A percentile compares a stretch with the other conserved stretches of the same genome.
These are phyloP conservation scores for Clupea harengus DNA, from an alignment of 2,113 vertebrate species.

Conservation along the genomic window DNA sequence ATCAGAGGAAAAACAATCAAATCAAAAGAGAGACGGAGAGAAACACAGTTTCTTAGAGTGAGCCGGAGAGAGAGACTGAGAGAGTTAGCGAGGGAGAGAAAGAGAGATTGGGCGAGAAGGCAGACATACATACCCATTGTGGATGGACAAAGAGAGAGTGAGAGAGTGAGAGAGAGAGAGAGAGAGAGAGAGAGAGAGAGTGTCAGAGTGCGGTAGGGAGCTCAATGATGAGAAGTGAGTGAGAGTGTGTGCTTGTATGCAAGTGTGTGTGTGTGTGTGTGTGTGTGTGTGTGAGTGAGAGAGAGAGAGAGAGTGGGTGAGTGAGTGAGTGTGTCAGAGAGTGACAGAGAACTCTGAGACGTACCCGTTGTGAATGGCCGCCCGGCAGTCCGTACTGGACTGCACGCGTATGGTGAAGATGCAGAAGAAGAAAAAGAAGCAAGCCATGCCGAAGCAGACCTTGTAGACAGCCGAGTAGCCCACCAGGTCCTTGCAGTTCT, in stretches of 20 bases:
- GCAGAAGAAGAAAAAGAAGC: constrained; percentile 89
- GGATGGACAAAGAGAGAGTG: not conserved
- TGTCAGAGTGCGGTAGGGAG: no score
- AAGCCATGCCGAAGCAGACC: constrained; percentile 96
- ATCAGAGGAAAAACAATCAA: not conserved
- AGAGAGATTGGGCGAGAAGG: not conserved
- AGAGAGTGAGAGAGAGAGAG: not conserved
- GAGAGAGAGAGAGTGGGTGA: not conserved
- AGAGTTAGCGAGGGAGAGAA: not conserved
- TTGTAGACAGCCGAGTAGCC: constrained; percentile 94
- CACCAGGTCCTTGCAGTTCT: constrained; percentile 85
- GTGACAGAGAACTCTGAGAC: constrained; percentile 38
- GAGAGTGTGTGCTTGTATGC: no score
- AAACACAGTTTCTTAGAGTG: not conserved
- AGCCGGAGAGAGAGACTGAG: not conserved
- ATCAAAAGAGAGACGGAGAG: not conserved
- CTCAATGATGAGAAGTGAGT: no score
- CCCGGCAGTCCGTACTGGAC: constrained; percentile 85
- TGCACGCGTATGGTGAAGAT: constrained; percentile 83
- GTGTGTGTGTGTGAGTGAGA: no score
- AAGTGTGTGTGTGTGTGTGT: no score
- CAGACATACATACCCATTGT: not conserved
- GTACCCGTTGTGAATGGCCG: constrained; percentile 93
- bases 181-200: not conserved
- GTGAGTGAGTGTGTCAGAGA: not conserved